Conservation (phyloP, 1,140 invertebrate species). For the Bombyx mandarina region DNA sequence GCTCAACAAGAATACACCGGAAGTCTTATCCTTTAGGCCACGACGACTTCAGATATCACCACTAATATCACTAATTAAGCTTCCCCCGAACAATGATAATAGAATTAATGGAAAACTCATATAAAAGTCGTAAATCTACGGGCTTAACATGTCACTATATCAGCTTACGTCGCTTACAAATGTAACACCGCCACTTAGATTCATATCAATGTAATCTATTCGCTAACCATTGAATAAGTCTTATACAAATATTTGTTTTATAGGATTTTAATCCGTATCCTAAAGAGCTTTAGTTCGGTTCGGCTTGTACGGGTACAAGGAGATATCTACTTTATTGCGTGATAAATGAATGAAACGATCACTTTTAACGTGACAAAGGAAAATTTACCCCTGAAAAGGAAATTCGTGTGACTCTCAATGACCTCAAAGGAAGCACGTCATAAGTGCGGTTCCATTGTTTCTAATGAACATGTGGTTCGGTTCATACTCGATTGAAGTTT, state of each 20-base stretch:
- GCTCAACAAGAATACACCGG: too few relatives aligned
- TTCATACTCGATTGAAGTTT: too few relatives aligned
- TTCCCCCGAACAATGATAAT: too few relatives aligned
- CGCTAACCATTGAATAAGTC: neutral
- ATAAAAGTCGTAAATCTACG: neutral
- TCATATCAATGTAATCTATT: neutral
- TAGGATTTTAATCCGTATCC: neutral
- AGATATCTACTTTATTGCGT: neutral
- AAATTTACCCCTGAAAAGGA: neutral
- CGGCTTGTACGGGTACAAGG: neutral
- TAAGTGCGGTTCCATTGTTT: too few relatives aligned
- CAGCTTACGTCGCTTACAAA: neutral
- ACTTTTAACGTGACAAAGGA: conserved; percentile 3
- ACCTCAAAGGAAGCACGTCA: neutral
- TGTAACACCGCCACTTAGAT: neutral
- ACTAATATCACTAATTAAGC: too few relatives aligned
- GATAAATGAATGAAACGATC: neutral
- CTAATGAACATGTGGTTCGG: too few relatives aligned
- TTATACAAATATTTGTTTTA: too few relatives aligned
- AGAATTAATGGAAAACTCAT: too few relatives aligned
- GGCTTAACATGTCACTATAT: neutral
- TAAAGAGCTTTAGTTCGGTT: neutral
- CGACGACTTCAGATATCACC: neutral
- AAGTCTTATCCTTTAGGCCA: too few relatives aligned
- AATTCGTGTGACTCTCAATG: neutral